Evolutionary conservation across 2,113 vertebrate species (phyloP), one percentile per base, ranked within the genome.

Genomic region (Dasyurus viverrinus): DNA sequence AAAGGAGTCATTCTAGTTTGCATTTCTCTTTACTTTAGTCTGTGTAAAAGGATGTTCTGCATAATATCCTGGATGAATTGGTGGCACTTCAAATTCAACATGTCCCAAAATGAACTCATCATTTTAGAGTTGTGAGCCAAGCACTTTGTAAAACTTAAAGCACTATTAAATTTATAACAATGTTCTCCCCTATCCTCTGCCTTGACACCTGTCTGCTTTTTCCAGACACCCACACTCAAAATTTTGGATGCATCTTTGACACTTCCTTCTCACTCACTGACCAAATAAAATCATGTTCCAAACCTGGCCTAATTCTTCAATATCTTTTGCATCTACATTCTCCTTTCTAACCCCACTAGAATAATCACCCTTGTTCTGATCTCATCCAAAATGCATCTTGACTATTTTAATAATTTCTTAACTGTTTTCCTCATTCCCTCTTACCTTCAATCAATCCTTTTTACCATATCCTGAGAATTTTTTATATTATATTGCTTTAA

Each of bases 31-130:
- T 76, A 76, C 60, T 76, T 84, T 36, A 84, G 19, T 23, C 19
- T 19, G 16, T 84, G 36, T 42, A 22, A 19, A 42, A 42, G 68
- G n/a, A 23, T 42, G 68, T 84, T 84, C 68, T 84, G 68, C 16
- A 84, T 84, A 84, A 84, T 84, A 84, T 84, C 68, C n/a, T 84
- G 68, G 36, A 84, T 42, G 68, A 84, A 84, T n/a, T 84, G 36
- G 68, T 84, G 68, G 68, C 68, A 84, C 68, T 84, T 84, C n/a
- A 84, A 84, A 84, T 84, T 84, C 68, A 84, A 42, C 68, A 84
- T 84, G 68, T 42, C 68, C 68, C 68, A 84, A 84, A 84, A 10
- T 84, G 68, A 84, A 84, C 68, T 84, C 19, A 84, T 84, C 16
- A 42, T 84, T 84, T 84, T 19, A 84, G 19, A 84, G 68, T 42